Percentiles rank a stretch among this genome's conserved stretches.
These are phyloP conservation scores for Argentina silus DNA, from an alignment of 2,797 vertebrate genomes.

Conservation along the genomic window DNA sequence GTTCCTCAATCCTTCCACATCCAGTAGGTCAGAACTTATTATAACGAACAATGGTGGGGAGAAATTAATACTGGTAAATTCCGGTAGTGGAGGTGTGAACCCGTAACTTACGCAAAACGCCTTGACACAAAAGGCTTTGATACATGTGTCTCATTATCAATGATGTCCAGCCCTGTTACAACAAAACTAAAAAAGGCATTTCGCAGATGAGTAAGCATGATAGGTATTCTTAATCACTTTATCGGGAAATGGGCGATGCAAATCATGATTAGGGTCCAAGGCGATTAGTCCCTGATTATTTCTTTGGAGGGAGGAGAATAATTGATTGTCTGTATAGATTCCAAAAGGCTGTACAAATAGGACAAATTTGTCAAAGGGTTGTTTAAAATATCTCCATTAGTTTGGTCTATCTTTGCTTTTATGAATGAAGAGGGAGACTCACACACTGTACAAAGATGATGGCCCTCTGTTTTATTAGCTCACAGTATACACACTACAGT, in stretches of 20 bases:
- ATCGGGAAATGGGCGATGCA: slow-evolving; percentile 46
- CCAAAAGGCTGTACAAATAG: slow-evolving; percentile 23
- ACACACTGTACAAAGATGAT: slow-evolving; percentile 56
- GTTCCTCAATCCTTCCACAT: slow-evolving; percentile 49
- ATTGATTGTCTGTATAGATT: slow-evolving; percentile 35
- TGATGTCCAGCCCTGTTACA: slow-evolving; percentile 37
- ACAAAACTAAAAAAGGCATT: slow-evolving; percentile 33
- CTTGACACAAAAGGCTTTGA: slow-evolving; percentile 12
- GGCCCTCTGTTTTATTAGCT: slow-evolving; percentile 49
- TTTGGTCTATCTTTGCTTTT: slow-evolving; percentile 14
- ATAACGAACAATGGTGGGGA: slow-evolving; percentile 52
- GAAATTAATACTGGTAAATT: slow-evolving; percentile 51
- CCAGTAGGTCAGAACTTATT: slow-evolving; percentile 48
- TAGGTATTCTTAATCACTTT: slow-evolving; percentile 38
- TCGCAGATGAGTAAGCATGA: slow-evolving; percentile 45
- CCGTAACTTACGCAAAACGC: slow-evolving; percentile 43
- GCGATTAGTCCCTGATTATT: slow-evolving; percentile 47
- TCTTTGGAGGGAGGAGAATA: slow-evolving; percentile 46
- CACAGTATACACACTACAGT: slow-evolving; percentile 56
- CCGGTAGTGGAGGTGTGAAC: slow-evolving; percentile 33
- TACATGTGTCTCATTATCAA: slow-evolving; percentile 22
- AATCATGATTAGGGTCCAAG: slow-evolving; percentile 48
- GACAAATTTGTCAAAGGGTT: slow-evolving; percentile 17
- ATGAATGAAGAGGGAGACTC: too few relatives aligned
- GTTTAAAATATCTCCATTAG: slow-evolving; percentile 9